These are phyloP conservation scores for Magallana gigas DNA, from an alignment of 1,140 invertebrate genomes.

Conservation along the genomic window DNA sequence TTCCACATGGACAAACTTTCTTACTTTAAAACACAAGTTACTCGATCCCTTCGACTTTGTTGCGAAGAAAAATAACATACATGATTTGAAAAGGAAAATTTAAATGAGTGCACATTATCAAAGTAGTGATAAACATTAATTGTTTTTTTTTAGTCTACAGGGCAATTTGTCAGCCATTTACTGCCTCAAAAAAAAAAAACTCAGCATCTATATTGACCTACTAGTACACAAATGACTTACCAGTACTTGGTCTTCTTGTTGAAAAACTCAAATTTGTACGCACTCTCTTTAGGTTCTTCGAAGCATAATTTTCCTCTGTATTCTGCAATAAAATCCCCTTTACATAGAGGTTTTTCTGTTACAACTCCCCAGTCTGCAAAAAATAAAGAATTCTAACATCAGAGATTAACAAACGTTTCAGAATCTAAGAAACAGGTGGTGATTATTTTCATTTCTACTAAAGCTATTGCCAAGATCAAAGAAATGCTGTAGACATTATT, in stretches of 20 bases:
- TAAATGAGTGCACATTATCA: neutral
- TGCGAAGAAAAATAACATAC: neutral
- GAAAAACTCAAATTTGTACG: neutral
- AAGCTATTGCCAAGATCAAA: too few species aligned
- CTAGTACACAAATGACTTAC: neutral
- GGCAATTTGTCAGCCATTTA: neutral
- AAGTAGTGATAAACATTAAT: neutral
- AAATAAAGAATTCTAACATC: neutral
- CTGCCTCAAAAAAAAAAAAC: neutral
- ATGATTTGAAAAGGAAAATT: neutral
- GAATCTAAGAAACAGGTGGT: neutral
- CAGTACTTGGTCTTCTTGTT: neutral
- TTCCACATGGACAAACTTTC: neutral
- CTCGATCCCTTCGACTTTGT: too few species aligned
- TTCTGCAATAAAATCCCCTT: neutral
- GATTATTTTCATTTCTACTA: too few species aligned
- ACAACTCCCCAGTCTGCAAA: constrained; percentile 9
- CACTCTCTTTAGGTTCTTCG: neutral
- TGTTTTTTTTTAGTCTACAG: neutral
- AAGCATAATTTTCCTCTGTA: neutral
- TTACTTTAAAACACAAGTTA: too few species aligned
- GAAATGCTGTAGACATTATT: too few species aligned
- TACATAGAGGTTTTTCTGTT: neutral
- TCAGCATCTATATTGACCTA: neutral
- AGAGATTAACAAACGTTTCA: neutral